phyloP scores from a whole-genome alignment of 1,140 invertebrate genomes.

The Ips typographus region DNA sequence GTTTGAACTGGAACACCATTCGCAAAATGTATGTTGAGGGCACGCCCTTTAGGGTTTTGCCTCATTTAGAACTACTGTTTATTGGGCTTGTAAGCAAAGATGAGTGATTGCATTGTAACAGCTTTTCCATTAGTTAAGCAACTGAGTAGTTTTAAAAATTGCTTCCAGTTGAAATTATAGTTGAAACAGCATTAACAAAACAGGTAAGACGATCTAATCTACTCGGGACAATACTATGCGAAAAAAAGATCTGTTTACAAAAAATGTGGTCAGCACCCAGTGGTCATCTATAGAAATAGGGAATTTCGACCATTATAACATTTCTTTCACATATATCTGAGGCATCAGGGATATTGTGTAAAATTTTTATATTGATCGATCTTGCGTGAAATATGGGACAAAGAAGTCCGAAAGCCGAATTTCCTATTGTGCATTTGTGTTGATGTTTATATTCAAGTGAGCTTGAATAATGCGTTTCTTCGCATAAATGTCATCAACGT shows the following conservation, averaged over 20 bases:
- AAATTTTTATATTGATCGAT: slow-evolving; percentile 23
- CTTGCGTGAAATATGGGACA: slow-evolving; percentile 34
- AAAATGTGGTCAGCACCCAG: slow-evolving; percentile 34
- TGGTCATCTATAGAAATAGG: slow-evolving; percentile 30
- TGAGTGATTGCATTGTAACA: no score
- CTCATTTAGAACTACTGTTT: not conserved
- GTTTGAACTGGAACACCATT: not conserved
- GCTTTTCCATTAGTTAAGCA: no score
- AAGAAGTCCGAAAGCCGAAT: slow-evolving; percentile 35
- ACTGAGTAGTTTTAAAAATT: no score
- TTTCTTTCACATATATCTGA: slow-evolving; percentile 22
- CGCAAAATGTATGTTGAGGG: not conserved
- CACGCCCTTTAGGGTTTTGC: not conserved
- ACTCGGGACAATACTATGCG: slow-evolving; percentile 6
- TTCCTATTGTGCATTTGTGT: slow-evolving; percentile 23
- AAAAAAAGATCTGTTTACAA: slow-evolving; percentile 35
- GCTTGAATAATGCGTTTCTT: slow-evolving; percentile 32
- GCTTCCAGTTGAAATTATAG: not conserved
- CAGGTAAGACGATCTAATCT: slow-evolving; percentile 25
- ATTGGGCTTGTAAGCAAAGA: no score
- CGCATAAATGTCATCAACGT: slow-evolving; percentile 27
- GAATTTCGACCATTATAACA: slow-evolving; percentile 12
- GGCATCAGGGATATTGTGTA: slow-evolving; percentile 7
- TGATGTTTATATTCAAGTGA: slow-evolving; percentile 39
- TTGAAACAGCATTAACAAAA: not conserved